Conservation (phyloP, 2,797 vertebrate species). For the Amblyraja radiata region DNA sequence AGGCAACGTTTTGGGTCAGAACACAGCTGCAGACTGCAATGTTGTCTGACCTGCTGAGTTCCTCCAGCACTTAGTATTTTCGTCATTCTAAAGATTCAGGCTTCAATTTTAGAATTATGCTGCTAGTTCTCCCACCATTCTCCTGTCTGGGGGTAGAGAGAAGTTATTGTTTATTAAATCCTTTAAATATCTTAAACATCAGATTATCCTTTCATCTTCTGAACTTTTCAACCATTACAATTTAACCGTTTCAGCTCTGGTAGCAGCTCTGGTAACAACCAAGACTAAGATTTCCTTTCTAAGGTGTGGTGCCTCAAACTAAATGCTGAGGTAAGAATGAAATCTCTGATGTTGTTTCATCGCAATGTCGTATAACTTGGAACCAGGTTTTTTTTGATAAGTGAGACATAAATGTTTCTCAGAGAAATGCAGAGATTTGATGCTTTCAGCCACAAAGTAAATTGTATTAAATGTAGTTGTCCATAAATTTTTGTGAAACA, state of each 20-base stretch:
- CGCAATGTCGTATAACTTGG: not conserved
- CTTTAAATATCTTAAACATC: not conserved
- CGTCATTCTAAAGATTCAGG: no score
- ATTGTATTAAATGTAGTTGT: no score
- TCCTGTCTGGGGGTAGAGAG: no score
- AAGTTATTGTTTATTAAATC: not conserved
- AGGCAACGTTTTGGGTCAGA: no score
- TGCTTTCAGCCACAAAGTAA: not conserved
- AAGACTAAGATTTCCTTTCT: not conserved
- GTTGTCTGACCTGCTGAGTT: no score
- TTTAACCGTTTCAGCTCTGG: not conserved
- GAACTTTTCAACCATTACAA: no score
- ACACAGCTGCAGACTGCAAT: no score
- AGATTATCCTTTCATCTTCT: not conserved
- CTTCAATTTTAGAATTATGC: no score
- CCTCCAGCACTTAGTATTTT: no score
- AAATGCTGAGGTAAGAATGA: not conserved
- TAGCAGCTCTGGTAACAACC: not conserved
- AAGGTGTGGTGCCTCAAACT: not conserved
- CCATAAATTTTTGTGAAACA: not conserved
- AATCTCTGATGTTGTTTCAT: not conserved
- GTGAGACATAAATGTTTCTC: not conserved
- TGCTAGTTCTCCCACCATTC: no score
- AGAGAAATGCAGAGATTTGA: not conserved
- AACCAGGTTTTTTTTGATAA: not conserved